Evolutionary conservation across 2,797 vertebrate genomes (phyloP).

Genomic region (Urocyon cinereoargenteus): DNA sequence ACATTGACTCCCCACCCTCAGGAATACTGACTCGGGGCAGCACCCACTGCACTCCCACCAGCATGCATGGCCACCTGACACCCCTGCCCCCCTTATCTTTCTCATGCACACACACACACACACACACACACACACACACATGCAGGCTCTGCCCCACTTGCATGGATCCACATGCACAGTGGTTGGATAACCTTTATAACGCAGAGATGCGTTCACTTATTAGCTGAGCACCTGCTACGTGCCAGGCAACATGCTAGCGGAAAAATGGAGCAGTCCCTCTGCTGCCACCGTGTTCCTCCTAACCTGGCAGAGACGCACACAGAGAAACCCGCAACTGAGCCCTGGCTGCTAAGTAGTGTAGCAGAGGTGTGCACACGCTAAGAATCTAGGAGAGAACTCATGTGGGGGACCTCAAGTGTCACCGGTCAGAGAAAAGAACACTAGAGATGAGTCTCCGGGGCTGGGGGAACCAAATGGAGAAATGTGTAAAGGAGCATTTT

Average conservation of each 20-base stretch:
- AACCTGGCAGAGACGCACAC: accelerated
- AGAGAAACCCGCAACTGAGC: neutral
- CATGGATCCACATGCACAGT: accelerated
- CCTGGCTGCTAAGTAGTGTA: accelerated
- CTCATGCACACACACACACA: neutral
- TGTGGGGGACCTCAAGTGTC: neutral
- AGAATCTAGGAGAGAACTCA: neutral
- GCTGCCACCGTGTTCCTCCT: accelerated
- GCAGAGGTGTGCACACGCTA: accelerated
- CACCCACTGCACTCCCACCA: neutral
- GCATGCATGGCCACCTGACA: neutral
- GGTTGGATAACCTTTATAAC: neutral
- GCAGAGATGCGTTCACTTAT: neutral
- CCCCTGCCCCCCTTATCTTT: too few relatives aligned
- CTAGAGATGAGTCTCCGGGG: neutral
- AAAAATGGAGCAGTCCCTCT: neutral
- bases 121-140: too few relatives aligned
- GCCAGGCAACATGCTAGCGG: neutral
- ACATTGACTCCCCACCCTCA: neutral
- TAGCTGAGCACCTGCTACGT: neutral
- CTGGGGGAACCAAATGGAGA: neutral
- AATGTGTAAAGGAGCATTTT: neutral
- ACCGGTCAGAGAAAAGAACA: neutral
- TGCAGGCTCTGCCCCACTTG: neutral
- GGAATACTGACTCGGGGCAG: neutral